Evolutionary conservation across 1,140 invertebrate species (phyloP).

Genomic region (Cyphomyrmex costatus): DNA sequence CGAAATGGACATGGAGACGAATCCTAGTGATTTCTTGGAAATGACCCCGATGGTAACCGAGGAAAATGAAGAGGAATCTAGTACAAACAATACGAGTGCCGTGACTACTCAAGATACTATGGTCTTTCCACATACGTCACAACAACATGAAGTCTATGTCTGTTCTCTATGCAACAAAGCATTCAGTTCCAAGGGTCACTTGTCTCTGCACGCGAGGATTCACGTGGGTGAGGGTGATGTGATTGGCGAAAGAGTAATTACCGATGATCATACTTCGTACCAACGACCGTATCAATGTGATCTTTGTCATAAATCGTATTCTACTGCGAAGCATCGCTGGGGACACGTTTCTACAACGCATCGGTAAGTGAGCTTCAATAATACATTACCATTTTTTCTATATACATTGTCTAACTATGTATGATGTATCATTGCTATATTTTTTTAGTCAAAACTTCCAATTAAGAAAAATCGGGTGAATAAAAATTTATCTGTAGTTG

Average conservation of each 20-base stretch:
- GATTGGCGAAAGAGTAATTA: constrained; percentile 85
- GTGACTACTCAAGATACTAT: constrained; percentile 33
- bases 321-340: constrained; percentile 87
- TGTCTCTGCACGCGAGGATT: constrained; percentile 86
- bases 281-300: constrained; percentile 87
- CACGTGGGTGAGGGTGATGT: constrained; percentile 86
- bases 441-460: constrained; percentile 8
- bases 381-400: neutral
- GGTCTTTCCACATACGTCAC: constrained; percentile 81
- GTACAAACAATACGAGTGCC: constrained; percentile 29
- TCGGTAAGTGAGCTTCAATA: constrained; percentile 71
- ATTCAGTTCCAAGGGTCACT: constrained; percentile 87
- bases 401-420: neutral
- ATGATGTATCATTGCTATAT: neutral
- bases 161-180: constrained; percentile 87
- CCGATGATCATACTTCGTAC: constrained; percentile 85
- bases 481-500: neutral
- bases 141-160: constrained; percentile 86
- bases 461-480: neutral
- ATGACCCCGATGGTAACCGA: constrained; percentile 83
- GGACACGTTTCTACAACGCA: constrained; percentile 87
- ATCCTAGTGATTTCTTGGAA: constrained; percentile 85
- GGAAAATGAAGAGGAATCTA: constrained; percentile 78
- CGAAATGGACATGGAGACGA: constrained; percentile 86
- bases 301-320: constrained; percentile 87